Percentiles rank a stretch among this genome's conserved stretches.
Conservation (phyloP, 2,797 vertebrate genomes). For the Typhlichthys subterraneus region DNA sequence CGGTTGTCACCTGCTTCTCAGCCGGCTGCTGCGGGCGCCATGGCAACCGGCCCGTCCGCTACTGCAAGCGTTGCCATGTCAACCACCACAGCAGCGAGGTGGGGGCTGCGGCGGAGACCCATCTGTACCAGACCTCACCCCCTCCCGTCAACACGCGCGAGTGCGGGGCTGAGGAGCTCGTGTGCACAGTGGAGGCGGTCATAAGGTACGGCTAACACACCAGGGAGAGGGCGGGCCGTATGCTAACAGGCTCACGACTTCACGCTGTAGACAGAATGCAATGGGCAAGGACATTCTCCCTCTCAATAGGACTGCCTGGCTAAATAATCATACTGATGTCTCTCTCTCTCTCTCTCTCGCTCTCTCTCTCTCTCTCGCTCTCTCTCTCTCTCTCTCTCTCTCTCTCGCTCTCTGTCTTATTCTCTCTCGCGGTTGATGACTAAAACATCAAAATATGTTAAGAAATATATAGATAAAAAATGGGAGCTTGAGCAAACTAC, state of each 20-base stretch:
- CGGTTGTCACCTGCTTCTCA: constrained; percentile 98
- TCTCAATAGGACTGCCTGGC: too few relatives aligned
- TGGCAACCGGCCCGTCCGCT: constrained; percentile 96
- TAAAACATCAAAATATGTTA: too few relatives aligned
- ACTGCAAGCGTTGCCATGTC: constrained; percentile 97
- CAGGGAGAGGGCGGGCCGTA: too few relatives aligned
- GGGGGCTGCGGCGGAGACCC: constrained; percentile 90
- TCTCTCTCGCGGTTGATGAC: background rate
- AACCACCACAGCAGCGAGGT: constrained; percentile 97
- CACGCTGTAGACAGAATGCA: too few relatives aligned
- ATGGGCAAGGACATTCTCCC: too few relatives aligned
- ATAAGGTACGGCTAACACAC: constrained; percentile 82
- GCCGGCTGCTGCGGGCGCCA: constrained; percentile 97
- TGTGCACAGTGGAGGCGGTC: constrained; percentile 96
- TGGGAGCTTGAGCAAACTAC: too few relatives aligned
- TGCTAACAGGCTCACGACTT: too few relatives aligned
- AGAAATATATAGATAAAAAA: too few relatives aligned
- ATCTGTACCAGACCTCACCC: constrained; percentile 97
- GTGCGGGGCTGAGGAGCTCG: constrained; percentile 96
- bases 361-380: background rate
- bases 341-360: background rate
- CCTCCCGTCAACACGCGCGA: constrained; percentile 98
- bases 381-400: background rate
- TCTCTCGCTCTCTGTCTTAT: constrained; percentile 6
- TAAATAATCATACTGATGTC: too few relatives aligned